Evolutionary conservation across 2,113 vertebrate species (phyloP).

Genomic region (Phalacrocorax brasilianus): DNA sequence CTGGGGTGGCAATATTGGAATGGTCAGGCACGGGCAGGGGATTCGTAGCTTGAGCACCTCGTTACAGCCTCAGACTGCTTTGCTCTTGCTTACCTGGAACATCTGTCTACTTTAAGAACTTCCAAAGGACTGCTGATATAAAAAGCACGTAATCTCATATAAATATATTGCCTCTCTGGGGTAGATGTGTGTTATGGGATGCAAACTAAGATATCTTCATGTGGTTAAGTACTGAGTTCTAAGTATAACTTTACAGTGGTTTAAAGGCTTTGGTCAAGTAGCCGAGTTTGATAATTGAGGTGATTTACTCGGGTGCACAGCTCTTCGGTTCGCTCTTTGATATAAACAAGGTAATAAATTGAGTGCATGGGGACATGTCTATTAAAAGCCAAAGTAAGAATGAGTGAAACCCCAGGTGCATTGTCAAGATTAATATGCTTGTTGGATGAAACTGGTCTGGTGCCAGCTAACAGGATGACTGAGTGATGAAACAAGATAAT

Average conservation of each 20-base stretch:
- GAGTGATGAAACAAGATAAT: not conserved
- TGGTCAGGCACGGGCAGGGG: rapidly evolving
- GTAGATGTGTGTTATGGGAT: not conserved
- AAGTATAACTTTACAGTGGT: not conserved
- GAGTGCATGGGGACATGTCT: not conserved
- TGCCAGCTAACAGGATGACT: not conserved
- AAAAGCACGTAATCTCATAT: not conserved
- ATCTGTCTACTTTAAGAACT: not conserved
- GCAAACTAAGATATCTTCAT: not conserved
- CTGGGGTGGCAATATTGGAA: not conserved
- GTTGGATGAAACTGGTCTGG: not conserved
- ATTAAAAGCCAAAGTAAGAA: not conserved
- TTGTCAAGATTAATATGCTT: not conserved
- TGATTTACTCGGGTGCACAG: not conserved
- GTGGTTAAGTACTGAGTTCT: not conserved
- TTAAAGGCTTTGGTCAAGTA: not conserved
- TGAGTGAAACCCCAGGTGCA: not conserved
- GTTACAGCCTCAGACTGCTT: rapidly evolving
- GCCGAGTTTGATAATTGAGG: not conserved
- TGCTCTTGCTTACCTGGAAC: too few species aligned
- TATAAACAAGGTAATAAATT: not conserved
- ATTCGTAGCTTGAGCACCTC: not conserved
- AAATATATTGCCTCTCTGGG: not conserved
- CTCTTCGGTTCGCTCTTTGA: not conserved
- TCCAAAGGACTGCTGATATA: rapidly evolving